Base-by-base conservation (phyloP, 2,113 vertebrate species). In the Megaceryle torquata region DNA sequence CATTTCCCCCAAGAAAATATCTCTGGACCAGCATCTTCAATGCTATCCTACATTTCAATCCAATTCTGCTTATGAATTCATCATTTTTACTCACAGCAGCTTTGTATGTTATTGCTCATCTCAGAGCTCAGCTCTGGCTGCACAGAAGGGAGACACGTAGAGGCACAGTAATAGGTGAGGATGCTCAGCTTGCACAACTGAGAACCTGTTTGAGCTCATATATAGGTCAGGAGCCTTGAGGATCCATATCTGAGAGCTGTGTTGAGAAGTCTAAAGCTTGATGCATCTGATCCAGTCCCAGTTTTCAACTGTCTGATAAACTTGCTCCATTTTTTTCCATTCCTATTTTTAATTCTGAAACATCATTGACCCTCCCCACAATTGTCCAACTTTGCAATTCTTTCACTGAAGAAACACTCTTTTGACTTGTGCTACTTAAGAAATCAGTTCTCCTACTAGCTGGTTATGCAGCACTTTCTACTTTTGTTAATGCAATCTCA, bases 161-260 rank as follows among this genome's bases (percentile, higher is more conserved):
- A 31, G 71, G 26, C 35, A 72, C 2, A 26, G 12, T 0, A 37
- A 5, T 15, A 31, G 22, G 29, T 48, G 50, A 60, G 25, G 48
- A 37, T 51, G 54, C 17, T 72, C 25, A 28, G 15, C 19, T 15
- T 3, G 2, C 39, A 43, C 6, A 83, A 7, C 17, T 9, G n/a
- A 67, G 13, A 61, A 29, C 2, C 37, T n/a, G 4, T 51, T 25
- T 25, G 43, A 3, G 2, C 5, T 0, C 0, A 35, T 25, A 28
- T 24, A 46, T 13, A 29, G 14, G 31, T 9, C 12, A 54, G 43
- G 8, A 92, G 43, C 2, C 15, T 20, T 35, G 16, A 25, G 17
- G 48, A 64, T 59, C 15, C 57, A 50, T 10, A 88, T 71, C 21
- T 64, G 11, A 44, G 26, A 17, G 24, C 0, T 31, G 4, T 37